Evolutionary conservation across 1,140 invertebrate genomes (phyloP), one percentile per base, ranked within the genome.

Genomic region (Babylonia areolata): DNA sequence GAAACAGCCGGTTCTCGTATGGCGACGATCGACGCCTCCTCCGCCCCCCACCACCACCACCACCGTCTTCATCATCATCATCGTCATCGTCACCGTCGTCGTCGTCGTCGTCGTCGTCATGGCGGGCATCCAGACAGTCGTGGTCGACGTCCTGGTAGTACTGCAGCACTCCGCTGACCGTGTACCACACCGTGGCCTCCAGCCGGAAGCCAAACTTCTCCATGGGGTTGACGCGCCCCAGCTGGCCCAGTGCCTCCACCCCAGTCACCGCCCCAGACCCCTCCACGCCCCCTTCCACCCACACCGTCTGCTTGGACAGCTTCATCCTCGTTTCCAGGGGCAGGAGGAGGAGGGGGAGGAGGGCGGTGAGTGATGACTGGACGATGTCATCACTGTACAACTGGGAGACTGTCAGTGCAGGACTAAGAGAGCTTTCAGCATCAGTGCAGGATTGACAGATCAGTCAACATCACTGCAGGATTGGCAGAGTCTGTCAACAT

Each of bases 151-250:
- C 37, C 23, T 86, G 84, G 37, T 85, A 88, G 84, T 85, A 88
- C 73, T 75, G 81, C 42, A 81, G 78, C 9, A 88, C 80, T 20
- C 81, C 87, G n/a, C 23, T 54, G 17, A 85, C 80, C 23, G 75
- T 71, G 40, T 83, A 85, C 85, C 87, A 88, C 54, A 85, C 83
- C 46, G 40, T 75, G 31, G 73, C 73, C 20, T 82, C 79, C 69
- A 87, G 71, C 0, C 20, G n/a, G 35, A 87, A 85, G 1, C 83
- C 83, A 85, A 87, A 87, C 84, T 85, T 85, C n/a, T 85, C 79
- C 86, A 85, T 85, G 42, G 78, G 78, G 78, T 80, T 54, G 9
- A 77, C 37, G 12, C 37, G 15, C 20, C 75, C 75, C 35, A 77
- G 75, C 37, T 40, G 11, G 17, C 37, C 75, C 37, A 77, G 75